Conservation (phyloP, 2,797 vertebrate species). For the Darevskia nairensis region DNA sequence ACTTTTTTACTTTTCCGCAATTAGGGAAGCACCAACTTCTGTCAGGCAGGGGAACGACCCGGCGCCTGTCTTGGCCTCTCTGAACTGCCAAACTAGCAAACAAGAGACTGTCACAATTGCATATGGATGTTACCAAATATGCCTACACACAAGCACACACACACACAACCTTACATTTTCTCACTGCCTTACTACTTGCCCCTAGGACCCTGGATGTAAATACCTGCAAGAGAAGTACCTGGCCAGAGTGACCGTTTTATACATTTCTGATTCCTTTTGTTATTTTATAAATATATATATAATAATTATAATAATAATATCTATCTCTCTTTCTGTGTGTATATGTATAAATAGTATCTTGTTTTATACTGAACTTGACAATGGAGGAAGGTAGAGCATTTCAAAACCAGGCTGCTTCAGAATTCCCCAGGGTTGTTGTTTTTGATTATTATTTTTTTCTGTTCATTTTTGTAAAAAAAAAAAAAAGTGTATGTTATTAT, state of each 20-base stretch:
- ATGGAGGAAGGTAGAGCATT: slow-evolving; percentile 81
- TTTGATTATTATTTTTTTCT: slow-evolving; percentile 29
- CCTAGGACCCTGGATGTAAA: slow-evolving; percentile 50
- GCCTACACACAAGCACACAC: too few relatives aligned
- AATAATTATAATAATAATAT: neutral
- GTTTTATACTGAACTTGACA: slow-evolving; percentile 78
- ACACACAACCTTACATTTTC: neutral
- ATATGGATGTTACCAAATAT: neutral
- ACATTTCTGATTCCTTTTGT: slow-evolving; percentile 78
- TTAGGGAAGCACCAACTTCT: neutral
- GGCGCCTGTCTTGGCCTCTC: slow-evolving; percentile 3
- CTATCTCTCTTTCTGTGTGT: slow-evolving; percentile 41
- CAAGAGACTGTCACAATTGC: slow-evolving; percentile 19
- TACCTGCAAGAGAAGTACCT: slow-evolving; percentile 24
- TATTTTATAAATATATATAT: slow-evolving; percentile 61
- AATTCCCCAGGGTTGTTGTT: slow-evolving; percentile 73
- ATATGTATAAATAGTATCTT: slow-evolving; percentile 71
- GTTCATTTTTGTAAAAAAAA: slow-evolving; percentile 50
- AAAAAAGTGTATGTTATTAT: slow-evolving; percentile 46
- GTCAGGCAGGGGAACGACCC: neutral
- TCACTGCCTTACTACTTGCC: slow-evolving; percentile 38
- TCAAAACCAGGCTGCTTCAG: slow-evolving; percentile 82
- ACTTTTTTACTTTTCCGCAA: slow-evolving; percentile 29
- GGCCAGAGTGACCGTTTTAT: slow-evolving; percentile 62
- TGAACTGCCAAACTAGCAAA: slow-evolving; percentile 18